Conservation (phyloP, 2,113 vertebrate genomes). For the Grus americana region DNA sequence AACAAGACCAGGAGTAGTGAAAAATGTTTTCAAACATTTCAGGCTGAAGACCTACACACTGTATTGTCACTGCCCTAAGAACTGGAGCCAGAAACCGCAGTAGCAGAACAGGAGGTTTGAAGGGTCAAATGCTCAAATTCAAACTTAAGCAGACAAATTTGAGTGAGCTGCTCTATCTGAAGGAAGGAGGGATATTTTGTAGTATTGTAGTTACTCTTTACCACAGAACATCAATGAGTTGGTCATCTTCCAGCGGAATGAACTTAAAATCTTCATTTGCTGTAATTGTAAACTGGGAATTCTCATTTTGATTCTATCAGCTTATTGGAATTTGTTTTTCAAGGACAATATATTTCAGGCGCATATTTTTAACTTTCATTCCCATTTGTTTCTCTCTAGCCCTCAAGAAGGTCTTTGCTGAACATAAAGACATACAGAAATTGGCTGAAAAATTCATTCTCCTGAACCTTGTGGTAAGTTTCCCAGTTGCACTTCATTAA, state of each 20-base stretch:
- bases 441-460: constrained; percentile 87
- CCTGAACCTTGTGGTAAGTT: constrained; percentile 91
- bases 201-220: background rate
- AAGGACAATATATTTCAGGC: background rate
- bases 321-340: background rate
- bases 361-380: background rate
- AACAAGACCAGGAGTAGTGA: background rate
- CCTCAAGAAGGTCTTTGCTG: constrained; percentile 88
- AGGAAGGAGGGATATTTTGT: background rate
- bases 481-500: background rate
- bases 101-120: background rate
- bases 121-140: background rate
- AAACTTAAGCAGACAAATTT: background rate
- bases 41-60: background rate
- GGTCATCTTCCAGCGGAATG: background rate
- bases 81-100: background rate
- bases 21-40: background rate
- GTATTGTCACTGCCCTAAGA: background rate
- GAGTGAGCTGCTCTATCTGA: background rate
- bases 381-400: constrained; percentile 68
- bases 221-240: background rate
- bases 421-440: constrained; percentile 86
- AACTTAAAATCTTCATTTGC: background rate
- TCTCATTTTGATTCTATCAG: background rate
- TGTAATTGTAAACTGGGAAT: background rate